These are phyloP conservation scores for Diachrysia chrysitis DNA, from an alignment of 2,888 invertebrate species.

Conservation along the genomic window DNA sequence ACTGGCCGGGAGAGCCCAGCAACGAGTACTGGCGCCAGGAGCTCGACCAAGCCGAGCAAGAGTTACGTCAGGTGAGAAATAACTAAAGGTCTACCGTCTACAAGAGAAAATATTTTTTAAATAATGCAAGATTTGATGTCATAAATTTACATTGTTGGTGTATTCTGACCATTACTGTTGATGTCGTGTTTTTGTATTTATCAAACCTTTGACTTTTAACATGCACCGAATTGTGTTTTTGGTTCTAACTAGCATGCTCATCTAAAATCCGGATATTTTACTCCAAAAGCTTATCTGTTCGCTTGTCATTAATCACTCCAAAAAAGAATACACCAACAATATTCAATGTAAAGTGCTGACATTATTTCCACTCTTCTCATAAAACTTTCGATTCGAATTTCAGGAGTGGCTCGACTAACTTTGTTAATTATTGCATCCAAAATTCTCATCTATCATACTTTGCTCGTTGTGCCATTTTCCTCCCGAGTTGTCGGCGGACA, in stretches of 20 bases:
- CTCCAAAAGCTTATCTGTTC: conserved; percentile 27
- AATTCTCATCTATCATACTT: conserved; percentile 68
- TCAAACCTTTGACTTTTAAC: conserved; percentile 7
- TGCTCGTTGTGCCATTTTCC: conserved; percentile 88
- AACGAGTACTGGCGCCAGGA: conserved; percentile 87
- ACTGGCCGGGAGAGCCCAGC: conserved; percentile 89
- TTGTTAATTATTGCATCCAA: conserved; percentile 69
- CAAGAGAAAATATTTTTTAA: background rate
- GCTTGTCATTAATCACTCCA: conserved; percentile 13
- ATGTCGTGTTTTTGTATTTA: background rate
- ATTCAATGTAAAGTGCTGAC: background rate
- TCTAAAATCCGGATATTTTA: conserved; percentile 6
- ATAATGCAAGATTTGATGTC: too few species aligned
- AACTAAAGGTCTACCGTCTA: background rate
- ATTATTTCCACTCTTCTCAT: background rate
- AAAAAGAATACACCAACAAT: conserved; percentile 55
- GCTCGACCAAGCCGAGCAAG: conserved; percentile 85
- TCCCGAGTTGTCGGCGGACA: conserved; percentile 66
- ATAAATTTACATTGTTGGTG: too few species aligned
- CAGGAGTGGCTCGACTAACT: conserved; percentile 87
- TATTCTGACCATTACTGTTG: conserved; percentile 37
- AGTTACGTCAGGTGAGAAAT: conserved; percentile 80
- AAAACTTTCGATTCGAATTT: conserved; percentile 59
- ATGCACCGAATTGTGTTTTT: conserved; percentile 35
- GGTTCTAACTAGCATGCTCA: conserved; percentile 35